Conservation (phyloP, 2,797 vertebrate genomes). For the Heliangelus exortis region DNA sequence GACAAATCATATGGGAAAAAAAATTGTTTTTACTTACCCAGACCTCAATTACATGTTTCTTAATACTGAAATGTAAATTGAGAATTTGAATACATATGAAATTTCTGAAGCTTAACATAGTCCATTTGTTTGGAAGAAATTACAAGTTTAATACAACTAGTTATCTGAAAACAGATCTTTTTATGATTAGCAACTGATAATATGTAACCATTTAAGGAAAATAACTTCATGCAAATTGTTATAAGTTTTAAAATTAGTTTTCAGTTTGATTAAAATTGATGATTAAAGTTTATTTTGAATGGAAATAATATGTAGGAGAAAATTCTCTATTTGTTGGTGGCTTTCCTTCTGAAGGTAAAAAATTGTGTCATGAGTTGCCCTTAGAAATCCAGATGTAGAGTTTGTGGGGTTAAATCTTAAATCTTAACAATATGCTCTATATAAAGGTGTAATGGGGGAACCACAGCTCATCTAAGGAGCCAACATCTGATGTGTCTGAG, state of each 20-base stretch:
- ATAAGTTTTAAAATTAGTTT: not conserved
- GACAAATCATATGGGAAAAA: not conserved
- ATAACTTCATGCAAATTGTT: not conserved
- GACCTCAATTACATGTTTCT: not conserved
- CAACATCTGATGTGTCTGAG: not conserved
- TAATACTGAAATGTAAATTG: not conserved
- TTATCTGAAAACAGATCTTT: not conserved
- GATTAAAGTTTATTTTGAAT: not conserved
- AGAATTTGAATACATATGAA: not conserved
- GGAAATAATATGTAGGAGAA: not conserved
- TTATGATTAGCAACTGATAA: not conserved
- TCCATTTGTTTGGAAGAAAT: not conserved
- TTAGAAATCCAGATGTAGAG: not conserved
- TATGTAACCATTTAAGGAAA: not conserved
- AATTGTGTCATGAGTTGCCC: not conserved
- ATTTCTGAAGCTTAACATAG: not conserved
- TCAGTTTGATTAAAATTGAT: not conserved
- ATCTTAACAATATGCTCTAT: not conserved
- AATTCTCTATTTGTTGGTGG: not conserved
- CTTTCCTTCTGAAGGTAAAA: not conserved
- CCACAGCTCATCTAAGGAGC: not conserved
- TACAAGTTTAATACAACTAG: not conserved
- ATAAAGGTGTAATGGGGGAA: not conserved
- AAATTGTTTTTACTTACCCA: not conserved
- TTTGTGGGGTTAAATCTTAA: not conserved